Evolutionary conservation across 2,888 invertebrate genomes (phyloP).

Genomic region (Onthophagus sagittarius): DNA sequence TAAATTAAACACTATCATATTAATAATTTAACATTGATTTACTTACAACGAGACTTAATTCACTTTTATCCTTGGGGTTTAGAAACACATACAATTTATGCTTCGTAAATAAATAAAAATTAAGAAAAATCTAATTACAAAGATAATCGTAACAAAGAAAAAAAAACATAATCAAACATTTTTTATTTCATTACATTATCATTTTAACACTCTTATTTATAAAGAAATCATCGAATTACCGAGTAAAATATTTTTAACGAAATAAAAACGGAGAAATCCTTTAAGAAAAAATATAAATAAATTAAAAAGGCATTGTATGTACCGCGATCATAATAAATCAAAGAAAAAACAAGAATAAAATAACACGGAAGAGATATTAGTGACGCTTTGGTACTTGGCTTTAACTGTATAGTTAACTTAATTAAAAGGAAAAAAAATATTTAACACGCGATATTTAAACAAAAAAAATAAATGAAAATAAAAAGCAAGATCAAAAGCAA

Average conservation of each 20-base stretch:
- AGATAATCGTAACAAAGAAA: not conserved
- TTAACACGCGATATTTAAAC: not conserved
- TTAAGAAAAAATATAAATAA: not conserved
- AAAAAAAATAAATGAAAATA: not conserved
- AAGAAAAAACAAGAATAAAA: no score
- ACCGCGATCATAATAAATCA: not conserved
- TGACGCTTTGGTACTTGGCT: conserved; percentile 19
- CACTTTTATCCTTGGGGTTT: not conserved
- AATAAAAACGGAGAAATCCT: not conserved
- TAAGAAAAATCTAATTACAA: not conserved
- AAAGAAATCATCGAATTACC: no score
- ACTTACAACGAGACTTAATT: not conserved
- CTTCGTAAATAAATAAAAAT: not conserved
- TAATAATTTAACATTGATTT: no score
- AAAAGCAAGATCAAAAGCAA: not conserved
- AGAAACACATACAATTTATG: not conserved
- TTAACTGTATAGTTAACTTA: conserved; percentile 18
- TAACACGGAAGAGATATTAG: not conserved
- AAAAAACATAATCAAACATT: not conserved
- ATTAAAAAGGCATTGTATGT: not conserved
- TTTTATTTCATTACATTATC: not conserved
- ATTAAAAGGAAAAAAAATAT: not conserved
- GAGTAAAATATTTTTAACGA: not conserved
- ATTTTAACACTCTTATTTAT: no score
- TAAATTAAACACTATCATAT: no score